Conservation (phyloP, 2,888 invertebrate species). For the Panzeria rudis region DNA sequence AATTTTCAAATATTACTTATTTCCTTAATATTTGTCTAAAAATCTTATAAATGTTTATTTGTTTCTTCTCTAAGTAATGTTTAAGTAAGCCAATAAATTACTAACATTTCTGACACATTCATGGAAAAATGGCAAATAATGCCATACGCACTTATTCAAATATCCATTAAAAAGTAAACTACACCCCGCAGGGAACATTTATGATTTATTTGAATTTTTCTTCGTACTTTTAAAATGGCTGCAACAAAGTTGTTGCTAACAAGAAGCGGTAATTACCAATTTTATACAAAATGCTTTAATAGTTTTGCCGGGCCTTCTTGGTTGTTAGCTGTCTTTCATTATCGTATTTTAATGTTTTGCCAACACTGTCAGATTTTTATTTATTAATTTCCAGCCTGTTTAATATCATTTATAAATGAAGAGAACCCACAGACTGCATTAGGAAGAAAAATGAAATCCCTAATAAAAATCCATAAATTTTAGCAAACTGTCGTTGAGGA, state of each 20-base stretch:
- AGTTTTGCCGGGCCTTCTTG: not conserved
- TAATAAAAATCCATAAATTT: not conserved
- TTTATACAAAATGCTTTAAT: slow-evolving; percentile 17
- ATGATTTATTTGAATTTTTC: slow-evolving; percentile 27
- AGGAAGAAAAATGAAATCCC: not conserved
- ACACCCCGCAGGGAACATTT: slow-evolving; percentile 23
- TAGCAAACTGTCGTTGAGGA: not conserved
- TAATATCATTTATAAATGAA: not conserved
- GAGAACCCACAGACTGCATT: not conserved
- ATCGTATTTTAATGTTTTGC: slow-evolving; percentile 6
- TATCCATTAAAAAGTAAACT: not conserved
- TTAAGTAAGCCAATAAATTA: slow-evolving; percentile 34
- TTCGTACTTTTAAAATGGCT: slow-evolving; percentile 15
- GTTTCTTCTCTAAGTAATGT: slow-evolving; percentile 26
- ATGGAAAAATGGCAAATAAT: not conserved
- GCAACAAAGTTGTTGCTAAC: slow-evolving; percentile 8
- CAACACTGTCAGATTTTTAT: slow-evolving; percentile 4
- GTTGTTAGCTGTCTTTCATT: not conserved
- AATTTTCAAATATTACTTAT: too few species aligned
- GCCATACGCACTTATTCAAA: not conserved
- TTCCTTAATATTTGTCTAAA: not conserved
- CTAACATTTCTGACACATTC: slow-evolving; percentile 10
- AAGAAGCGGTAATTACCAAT: not conserved
- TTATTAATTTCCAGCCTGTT: not conserved
- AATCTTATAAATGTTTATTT: not conserved